Conservation (phyloP, 2,888 invertebrate species). For the Tachina grossa region DNA sequence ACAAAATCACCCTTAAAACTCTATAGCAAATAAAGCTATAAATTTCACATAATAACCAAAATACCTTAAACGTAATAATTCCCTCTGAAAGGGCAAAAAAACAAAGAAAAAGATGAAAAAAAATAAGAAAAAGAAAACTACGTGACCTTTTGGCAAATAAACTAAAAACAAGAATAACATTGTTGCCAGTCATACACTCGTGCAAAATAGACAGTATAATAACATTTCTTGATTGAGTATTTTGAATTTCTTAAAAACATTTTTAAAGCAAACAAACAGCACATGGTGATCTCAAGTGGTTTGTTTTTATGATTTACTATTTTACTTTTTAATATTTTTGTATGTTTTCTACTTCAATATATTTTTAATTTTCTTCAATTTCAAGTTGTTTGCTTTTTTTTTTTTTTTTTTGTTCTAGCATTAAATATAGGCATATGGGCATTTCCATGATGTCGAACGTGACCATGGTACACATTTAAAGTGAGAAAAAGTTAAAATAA, state of each 20-base stretch:
- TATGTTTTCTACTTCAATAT: not conserved
- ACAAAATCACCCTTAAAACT: conserved; percentile 26
- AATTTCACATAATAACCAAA: conserved; percentile 5
- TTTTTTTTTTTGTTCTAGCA: not conserved
- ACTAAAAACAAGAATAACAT: conserved; percentile 22
- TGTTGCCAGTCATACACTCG: conserved; percentile 11
- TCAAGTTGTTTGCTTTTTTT: not conserved
- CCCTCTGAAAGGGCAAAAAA: conserved; percentile 15
- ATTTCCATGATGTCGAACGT: too few relatives aligned
- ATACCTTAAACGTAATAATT: conserved; percentile 41
- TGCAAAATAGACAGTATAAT: conserved; percentile 5
- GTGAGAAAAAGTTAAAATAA: too few relatives aligned
- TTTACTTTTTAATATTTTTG: conserved; percentile 1
- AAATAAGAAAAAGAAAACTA: conserved; percentile 12
- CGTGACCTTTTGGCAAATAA: conserved; percentile 49
- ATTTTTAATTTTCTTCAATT: not conserved
- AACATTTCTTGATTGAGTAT: conserved; percentile 11
- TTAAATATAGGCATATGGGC: too few relatives aligned
- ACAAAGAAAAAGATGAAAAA: too few relatives aligned
- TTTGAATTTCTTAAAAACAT: conserved; percentile 16
- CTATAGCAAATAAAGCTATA: not conserved
- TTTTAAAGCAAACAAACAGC: not conserved
- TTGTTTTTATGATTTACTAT: conserved; percentile 15
- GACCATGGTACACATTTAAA: too few relatives aligned
- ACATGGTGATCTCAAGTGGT: conserved; percentile 28